Conservation (phyloP, 2,888 invertebrate genomes). For the Leptopilina drosophilae region DNA sequence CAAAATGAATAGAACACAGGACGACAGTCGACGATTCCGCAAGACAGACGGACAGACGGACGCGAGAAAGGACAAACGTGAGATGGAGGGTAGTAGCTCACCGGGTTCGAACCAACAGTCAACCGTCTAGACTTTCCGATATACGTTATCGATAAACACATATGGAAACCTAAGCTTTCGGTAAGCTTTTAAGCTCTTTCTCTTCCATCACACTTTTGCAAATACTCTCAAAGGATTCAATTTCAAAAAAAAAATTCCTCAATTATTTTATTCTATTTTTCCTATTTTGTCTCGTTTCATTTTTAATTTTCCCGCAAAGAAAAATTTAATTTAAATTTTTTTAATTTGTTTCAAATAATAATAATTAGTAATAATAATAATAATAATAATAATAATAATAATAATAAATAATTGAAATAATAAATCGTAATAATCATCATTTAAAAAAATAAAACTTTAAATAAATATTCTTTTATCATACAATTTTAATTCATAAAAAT, state of each 20-base stretch:
- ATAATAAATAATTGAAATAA: no score
- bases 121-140: conserved; percentile 22
- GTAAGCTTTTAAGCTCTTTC: conserved; percentile 26
- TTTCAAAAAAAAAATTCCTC: not conserved
- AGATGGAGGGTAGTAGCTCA: conserved; percentile 60
- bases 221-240: conserved; percentile 20
- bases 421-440: no score
- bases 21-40: conserved; percentile 52
- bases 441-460: no score
- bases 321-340: no score
- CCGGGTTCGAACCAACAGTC: conserved; percentile 42
- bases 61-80: conserved; percentile 59
- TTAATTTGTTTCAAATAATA: no score
- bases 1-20: conserved; percentile 68
- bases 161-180: conserved; percentile 22
- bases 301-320: no score
- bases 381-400: no score
- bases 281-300: no score
- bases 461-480: no score
- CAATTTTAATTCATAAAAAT: no score
- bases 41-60: conserved; percentile 60
- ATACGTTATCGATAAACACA: not conserved
- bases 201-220: not conserved
- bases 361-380: no score
- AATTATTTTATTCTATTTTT: not conserved